Percentiles rank a stretch among this genome's conserved stretches.
These are phyloP conservation scores for Drosophila paramelanica DNA, from an alignment of 2,888 invertebrate species.

Conservation along the genomic window DNA sequence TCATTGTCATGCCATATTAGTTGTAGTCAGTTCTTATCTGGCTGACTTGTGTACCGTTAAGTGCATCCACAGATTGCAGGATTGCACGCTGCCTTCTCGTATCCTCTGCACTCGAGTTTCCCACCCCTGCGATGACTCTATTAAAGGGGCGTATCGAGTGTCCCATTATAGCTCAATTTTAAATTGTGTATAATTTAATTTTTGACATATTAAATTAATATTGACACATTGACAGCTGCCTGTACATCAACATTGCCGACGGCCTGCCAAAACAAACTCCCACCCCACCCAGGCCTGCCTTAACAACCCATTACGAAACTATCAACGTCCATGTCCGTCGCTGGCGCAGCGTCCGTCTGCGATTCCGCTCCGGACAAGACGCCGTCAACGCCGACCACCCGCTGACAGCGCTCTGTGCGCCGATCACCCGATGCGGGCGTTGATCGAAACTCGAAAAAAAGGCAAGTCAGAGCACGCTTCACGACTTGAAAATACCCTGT, in stretches of 20 bases:
- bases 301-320: slow-evolving; percentile 41
- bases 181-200: slow-evolving; percentile 71
- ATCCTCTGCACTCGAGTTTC: slow-evolving; percentile 41
- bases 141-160: slow-evolving; percentile 32
- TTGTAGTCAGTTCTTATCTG: slow-evolving; percentile 25
- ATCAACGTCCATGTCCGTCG: slow-evolving; percentile 42
- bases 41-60: background rate
- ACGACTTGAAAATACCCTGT: slow-evolving; percentile 16
- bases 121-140: slow-evolving; percentile 36
- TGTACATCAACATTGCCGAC: slow-evolving; percentile 43
- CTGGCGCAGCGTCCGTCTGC: slow-evolving; percentile 2
- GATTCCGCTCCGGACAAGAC: slow-evolving; percentile 3
- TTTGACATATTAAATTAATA: slow-evolving; percentile 80
- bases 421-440: slow-evolving; percentile 57
- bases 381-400: slow-evolving; percentile 56
- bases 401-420: slow-evolving; percentile 43
- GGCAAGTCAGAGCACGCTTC: background rate
- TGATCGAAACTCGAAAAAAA: slow-evolving; percentile 17
- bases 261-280: slow-evolving; percentile 61
- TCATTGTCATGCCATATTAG: slow-evolving; percentile 19
- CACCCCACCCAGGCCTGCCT: slow-evolving; percentile 4
- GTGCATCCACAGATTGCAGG: slow-evolving; percentile 23
- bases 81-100: background rate
- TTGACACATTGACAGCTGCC: slow-evolving; percentile 79
- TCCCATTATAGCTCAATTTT: slow-evolving; percentile 68